Base-by-base conservation (phyloP, 2,113 vertebrate species). In the Paraplagusia blochii region DNA sequence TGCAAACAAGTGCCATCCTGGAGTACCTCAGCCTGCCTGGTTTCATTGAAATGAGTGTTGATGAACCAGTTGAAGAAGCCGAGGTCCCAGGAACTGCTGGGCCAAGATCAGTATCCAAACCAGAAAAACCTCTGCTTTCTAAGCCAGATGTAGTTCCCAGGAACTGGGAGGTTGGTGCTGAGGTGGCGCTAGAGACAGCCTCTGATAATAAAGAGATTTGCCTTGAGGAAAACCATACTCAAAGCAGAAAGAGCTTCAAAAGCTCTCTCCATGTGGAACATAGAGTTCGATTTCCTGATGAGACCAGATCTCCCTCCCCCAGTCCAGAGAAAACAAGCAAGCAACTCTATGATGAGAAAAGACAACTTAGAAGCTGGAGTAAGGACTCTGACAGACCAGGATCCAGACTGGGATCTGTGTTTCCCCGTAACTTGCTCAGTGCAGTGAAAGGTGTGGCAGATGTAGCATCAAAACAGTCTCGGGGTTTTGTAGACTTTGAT, bases 41-140 rank as follows among this genome's bases (percentile, higher is more conserved):
- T 47, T 92, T 92, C 70, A 90, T 91, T 58, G 91, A 92, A 82
- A 92, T 92, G 91, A 92, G 90, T 12, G 91, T 92, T 50, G 91
- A 92, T 63, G 90, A 90, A 35, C 89, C 91, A 5, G 77, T 49
- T 14, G 86, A 90, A 33, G 84, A 85, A 8, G 45, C 47, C 65
- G 73, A 80, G 38, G 22, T 52, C n/a, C 47, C 72, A 39, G 73
- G 74, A n/a, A 39, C 68, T 3, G 34, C 58, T 29, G 61, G 33
- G 56, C 46, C 71, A 40, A 73, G 66, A 44, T 73, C 70, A 19
- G 63, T 77, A 34, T 3, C 47, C 34, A 69, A 67, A 17, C 45
- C 69, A 19, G 68, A 53, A 9, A 58, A 57, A 43, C 47, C 77
- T 9, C 56, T 68, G 1, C 72, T 69, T 52, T 63, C 54, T 5